Evolutionary conservation across 2,113 vertebrate genomes (phyloP).

Genomic region (Pachypanchax playfairii): DNA sequence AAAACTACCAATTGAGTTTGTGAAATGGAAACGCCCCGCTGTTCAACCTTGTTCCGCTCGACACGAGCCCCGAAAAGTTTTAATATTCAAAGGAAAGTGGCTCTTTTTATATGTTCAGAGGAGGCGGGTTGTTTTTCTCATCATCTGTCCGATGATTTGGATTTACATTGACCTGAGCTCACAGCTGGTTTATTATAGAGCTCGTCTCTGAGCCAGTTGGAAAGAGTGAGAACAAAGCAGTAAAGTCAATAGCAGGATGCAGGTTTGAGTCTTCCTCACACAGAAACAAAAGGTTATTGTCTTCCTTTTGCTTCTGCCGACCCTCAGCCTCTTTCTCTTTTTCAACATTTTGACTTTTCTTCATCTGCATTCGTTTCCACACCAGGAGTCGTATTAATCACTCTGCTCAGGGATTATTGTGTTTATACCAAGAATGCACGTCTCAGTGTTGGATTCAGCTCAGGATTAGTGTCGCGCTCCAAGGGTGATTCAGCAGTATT

Average conservation of each 20-base stretch:
- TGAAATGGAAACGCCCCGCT: neutral
- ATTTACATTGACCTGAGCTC: conserved; percentile 8
- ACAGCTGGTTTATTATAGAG: neutral
- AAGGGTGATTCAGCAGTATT: neutral
- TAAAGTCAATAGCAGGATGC: neutral
- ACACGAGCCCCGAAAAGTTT: neutral
- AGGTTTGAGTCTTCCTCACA: neutral
- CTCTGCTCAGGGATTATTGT: neutral
- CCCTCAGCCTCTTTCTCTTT: accelerated
- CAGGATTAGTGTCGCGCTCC: neutral
- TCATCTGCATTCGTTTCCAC: neutral
- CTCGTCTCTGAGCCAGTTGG: conserved; percentile 1
- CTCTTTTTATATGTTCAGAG: neutral
- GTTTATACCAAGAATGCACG: too few species aligned
- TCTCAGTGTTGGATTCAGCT: neutral
- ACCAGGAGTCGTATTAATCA: neutral
- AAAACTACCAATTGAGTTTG: neutral
- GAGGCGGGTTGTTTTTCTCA: too few species aligned
- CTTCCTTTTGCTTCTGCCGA: neutral
- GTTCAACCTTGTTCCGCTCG: neutral
- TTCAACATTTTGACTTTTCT: neutral
- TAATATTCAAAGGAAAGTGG: neutral
- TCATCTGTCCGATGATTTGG: neutral
- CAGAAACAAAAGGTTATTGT: neutral
- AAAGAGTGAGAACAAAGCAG: conserved; percentile 1